Evolutionary conservation across 2,888 invertebrate species (phyloP).

Genomic region (Callyntrura sp.): DNA sequence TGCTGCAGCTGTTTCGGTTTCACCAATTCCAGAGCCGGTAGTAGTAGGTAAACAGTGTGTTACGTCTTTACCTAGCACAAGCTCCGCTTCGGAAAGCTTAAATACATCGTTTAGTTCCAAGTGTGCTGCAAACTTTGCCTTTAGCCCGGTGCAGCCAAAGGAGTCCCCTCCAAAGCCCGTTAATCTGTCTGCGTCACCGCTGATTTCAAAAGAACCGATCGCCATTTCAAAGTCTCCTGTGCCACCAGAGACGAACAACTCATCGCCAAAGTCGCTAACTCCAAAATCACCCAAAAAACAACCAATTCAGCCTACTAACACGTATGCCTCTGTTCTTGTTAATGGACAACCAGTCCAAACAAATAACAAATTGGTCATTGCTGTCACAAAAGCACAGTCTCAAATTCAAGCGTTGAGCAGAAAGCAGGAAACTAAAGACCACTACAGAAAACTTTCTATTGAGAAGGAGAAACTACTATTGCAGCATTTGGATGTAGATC

Average conservation of each 20-base stretch:
- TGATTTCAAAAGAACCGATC: neutral
- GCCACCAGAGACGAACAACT: too few species aligned
- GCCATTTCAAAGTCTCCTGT: too few species aligned
- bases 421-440: constrained; percentile 18
- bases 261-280: neutral
- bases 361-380: neutral
- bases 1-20: neutral
- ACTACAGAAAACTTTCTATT: neutral
- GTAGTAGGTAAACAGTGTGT: too few species aligned
- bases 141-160: constrained; percentile 16
- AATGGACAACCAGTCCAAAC: neutral
- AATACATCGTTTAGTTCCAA: constrained; percentile 43
- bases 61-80: neutral
- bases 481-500: neutral
- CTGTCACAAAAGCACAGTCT: constrained; percentile 24
- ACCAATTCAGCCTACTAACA: too few species aligned
- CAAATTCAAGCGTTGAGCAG: neutral
- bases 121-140: constrained; percentile 58
- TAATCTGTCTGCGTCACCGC: neutral
- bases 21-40: too few species aligned
- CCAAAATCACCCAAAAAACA: constrained; percentile 24
- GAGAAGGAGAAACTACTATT: neutral
- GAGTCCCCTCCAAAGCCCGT: neutral
- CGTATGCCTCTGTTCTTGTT: neutral
- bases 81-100: neutral